These are phyloP conservation scores for Cyclopterus lumpus DNA, from an alignment of 2,797 vertebrate genomes.

Conservation along the genomic window DNA sequence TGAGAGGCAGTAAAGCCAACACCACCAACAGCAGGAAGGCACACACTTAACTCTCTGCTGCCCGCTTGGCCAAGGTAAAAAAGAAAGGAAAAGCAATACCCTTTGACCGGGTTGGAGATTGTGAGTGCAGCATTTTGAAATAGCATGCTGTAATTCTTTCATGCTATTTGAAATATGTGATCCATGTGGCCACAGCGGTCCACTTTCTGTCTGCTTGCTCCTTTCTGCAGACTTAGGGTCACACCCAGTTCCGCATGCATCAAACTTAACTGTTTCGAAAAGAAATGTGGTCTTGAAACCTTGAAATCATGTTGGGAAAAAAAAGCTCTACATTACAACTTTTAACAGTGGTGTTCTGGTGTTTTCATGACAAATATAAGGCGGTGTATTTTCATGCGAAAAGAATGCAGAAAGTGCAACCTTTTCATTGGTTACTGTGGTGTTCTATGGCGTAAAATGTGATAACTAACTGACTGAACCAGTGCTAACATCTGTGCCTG, in stretches of 20 bases:
- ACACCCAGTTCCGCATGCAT: background rate
- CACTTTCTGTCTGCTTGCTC: background rate
- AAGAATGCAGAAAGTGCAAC: constrained; percentile 22
- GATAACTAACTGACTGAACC: constrained; percentile 49
- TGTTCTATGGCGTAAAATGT: constrained; percentile 45
- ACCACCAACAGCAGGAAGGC: constrained; percentile 46
- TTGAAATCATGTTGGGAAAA: background rate
- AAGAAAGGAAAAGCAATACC: constrained; percentile 12
- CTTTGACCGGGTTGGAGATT: constrained; percentile 17
- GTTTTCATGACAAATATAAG: constrained; percentile 4
- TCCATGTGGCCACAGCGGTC: background rate
- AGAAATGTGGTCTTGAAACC: background rate
- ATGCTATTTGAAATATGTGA: constrained; percentile 11
- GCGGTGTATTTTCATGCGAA: background rate
- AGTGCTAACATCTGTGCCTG: constrained; percentile 50
- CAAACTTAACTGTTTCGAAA: background rate
- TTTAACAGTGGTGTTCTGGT: constrained; percentile 4
- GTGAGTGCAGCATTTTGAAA: constrained; percentile 8
- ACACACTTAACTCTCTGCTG: constrained; percentile 24
- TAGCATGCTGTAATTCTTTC: constrained; percentile 12
- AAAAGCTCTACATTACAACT: background rate
- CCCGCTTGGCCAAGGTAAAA: constrained; percentile 38
- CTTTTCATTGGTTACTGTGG: constrained; percentile 38
- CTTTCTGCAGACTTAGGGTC: constrained; percentile 5
- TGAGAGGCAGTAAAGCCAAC: constrained; percentile 40